Conservation (phyloP, 30 jellyfish, hydroid and myxozoan genomes). For the Hydra vulgaris region DNA sequence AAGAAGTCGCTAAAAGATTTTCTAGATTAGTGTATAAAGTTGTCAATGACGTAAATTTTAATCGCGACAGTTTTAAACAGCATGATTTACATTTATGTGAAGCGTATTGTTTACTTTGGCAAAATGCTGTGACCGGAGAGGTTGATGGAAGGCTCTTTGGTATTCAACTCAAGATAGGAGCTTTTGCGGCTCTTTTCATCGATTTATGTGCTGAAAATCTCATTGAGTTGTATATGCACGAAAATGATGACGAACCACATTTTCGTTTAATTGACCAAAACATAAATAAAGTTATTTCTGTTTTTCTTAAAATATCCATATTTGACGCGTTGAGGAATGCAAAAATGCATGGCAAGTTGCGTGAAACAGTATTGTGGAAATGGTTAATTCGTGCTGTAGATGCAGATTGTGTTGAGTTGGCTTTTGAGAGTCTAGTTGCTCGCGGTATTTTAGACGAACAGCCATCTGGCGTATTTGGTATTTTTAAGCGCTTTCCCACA, state of each 20-base stretch:
- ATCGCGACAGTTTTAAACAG: slow-evolving; percentile 40
- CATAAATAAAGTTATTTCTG: slow-evolving; percentile 34
- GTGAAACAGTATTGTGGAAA: slow-evolving; percentile 56
- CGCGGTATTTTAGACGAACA: slow-evolving; percentile 78
- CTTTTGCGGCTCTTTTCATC: slow-evolving; percentile 84
- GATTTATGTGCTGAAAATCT: slow-evolving; percentile 66
- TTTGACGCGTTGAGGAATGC: slow-evolving; percentile 64
- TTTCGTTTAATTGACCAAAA: slow-evolving; percentile 43
- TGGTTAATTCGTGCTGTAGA: slow-evolving; percentile 90
- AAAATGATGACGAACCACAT: slow-evolving; percentile 66
- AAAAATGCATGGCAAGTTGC: slow-evolving; percentile 35
- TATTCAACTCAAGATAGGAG: slow-evolving; percentile 85
- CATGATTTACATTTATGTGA: slow-evolving; percentile 77
- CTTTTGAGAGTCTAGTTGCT: slow-evolving; percentile 58
- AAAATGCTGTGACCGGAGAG: slow-evolving; percentile 91
- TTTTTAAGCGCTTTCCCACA: slow-evolving; percentile 85
- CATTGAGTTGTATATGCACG: slow-evolving; percentile 43
- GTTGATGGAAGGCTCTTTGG: slow-evolving; percentile 92
- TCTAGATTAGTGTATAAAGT: slow-evolving; percentile 49
- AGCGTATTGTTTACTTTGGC: slow-evolving; percentile 94
- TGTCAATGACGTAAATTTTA: slow-evolving; percentile 34
- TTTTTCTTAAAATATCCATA: slow-evolving; percentile 61
- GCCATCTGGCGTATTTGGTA: slow-evolving; percentile 79
- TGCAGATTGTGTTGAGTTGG: slow-evolving; percentile 69
- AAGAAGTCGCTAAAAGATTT: slow-evolving; percentile 85